A percentile compares a stretch with the other conserved stretches of the same genome.
Conservation (phyloP, 1,140 invertebrate genomes). For the Telenomus remus region DNA sequence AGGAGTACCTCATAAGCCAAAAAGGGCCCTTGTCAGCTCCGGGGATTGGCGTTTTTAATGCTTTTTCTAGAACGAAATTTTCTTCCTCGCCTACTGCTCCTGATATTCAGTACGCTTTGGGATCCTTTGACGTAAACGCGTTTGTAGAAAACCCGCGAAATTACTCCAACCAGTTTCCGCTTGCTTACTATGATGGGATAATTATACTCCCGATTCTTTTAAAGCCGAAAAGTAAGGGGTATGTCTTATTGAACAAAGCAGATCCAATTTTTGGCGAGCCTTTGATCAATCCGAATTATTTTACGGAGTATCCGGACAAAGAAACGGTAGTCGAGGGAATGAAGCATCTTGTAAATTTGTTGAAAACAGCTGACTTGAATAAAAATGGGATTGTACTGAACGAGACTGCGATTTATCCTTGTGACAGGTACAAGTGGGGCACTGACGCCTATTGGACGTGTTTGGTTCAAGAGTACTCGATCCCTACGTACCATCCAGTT, state of each 20-base stretch:
- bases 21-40: conserved; percentile 67
- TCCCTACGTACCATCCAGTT: conserved; percentile 82
- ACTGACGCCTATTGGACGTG: conserved; percentile 81
- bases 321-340: conserved; percentile 72
- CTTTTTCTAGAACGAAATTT: conserved; percentile 67
- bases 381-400: conserved; percentile 57
- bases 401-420: conserved; percentile 60
- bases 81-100: conserved; percentile 67
- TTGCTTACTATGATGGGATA: conserved; percentile 70
- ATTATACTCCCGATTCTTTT: conserved; percentile 71
- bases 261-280: conserved; percentile 79
- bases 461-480: conserved; percentile 78
- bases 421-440: conserved; percentile 67
- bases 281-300: conserved; percentile 79
- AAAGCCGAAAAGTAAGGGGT: conserved; percentile 74
- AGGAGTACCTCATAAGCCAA: conserved; percentile 67
- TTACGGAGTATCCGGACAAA: conserved; percentile 72
- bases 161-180: conserved; percentile 57
- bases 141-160: too few species aligned
- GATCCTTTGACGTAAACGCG: too few species aligned
- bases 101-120: conserved; percentile 78
- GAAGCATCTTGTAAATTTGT: conserved; percentile 60
- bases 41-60: conserved; percentile 62
- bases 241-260: conserved; percentile 71
- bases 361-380: conserved; percentile 54